phyloP scores from a whole-genome alignment of 1,140 invertebrate species.

The Trichomalopsis sarcophagae region DNA sequence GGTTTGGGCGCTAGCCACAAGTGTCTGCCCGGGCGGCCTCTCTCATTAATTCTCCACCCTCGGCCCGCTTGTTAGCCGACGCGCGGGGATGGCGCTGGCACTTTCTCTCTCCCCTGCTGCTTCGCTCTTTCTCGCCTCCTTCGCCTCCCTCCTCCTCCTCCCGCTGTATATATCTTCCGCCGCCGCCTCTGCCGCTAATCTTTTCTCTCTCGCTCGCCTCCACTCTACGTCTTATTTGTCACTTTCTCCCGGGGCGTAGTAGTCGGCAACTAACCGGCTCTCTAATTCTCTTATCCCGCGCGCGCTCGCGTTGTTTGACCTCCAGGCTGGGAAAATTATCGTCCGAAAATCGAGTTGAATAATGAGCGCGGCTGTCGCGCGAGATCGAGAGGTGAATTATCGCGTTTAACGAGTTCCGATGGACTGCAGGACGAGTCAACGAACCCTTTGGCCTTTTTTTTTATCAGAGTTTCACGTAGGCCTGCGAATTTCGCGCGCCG shows the following conservation, averaged over 20 bases:
- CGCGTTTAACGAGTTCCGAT: neutral
- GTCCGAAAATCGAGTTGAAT: neutral
- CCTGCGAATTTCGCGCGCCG: neutral
- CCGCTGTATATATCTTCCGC: slow-evolving; percentile 57
- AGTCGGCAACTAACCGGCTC: slow-evolving; percentile 5
- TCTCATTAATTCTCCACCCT: slow-evolving; percentile 76
- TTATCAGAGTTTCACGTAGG: slow-evolving; percentile 6
- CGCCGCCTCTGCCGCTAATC: slow-evolving; percentile 60
- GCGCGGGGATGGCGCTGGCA: slow-evolving; percentile 65
- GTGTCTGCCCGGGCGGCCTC: slow-evolving; percentile 73
- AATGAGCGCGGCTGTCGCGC: neutral
- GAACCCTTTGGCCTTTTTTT: neutral
- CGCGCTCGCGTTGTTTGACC: slow-evolving; percentile 1
- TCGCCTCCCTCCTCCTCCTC: slow-evolving; percentile 23
- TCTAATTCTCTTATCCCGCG: slow-evolving; percentile 36
- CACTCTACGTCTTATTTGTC: slow-evolving; percentile 49
- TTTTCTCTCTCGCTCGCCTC: slow-evolving; percentile 50
- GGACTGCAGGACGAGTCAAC: neutral
- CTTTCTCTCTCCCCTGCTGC: slow-evolving; percentile 57
- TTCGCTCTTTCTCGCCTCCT: slow-evolving; percentile 52
- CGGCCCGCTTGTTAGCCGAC: slow-evolving; percentile 70
- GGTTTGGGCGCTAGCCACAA: slow-evolving; percentile 74
- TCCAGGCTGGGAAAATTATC: slow-evolving; percentile 13
- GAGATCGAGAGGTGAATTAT: neutral
- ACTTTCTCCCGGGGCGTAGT: slow-evolving; percentile 47